Conservation (phyloP, 2,888 invertebrate species). For the Papilio elwesi region DNA sequence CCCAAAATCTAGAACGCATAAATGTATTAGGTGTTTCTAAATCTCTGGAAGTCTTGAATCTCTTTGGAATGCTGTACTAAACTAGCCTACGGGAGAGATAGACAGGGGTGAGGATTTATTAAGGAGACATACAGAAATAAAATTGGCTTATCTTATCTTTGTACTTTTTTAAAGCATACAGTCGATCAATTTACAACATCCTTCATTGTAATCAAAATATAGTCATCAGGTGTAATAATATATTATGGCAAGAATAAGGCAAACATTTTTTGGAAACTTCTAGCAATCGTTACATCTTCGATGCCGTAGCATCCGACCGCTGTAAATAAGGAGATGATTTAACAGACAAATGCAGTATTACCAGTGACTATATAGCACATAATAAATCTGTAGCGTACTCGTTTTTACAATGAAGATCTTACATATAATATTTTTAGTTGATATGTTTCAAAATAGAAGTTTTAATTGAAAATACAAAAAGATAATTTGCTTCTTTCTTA, state of each 20-base stretch:
- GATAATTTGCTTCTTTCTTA: no score
- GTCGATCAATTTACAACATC: no score
- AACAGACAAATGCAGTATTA: conserved; percentile 37
- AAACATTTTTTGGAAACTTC: conserved; percentile 13
- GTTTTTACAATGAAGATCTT: neutral
- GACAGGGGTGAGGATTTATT: no score
- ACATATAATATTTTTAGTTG: neutral
- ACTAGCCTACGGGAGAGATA: no score
- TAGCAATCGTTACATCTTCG: conserved; percentile 19
- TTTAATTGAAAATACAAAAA: neutral
- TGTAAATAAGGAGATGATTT: conserved; percentile 37
- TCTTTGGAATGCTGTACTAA: no score
- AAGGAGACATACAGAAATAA: no score
- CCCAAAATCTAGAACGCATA: no score
- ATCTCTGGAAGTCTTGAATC: no score
- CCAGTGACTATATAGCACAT: conserved; percentile 18
- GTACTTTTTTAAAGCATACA: no score
- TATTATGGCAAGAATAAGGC: neutral
- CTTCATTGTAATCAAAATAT: no score
- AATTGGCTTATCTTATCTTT: no score
- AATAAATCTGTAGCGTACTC: conserved; percentile 18
- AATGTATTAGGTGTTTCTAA: no score
- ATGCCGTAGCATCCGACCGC: conserved; percentile 9
- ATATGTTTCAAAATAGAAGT: neutral
- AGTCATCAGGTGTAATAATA: neutral